Evolutionary conservation across 64 coral and sea anemone genomes (phyloP).

Genomic region (Orbicella faveolata): DNA sequence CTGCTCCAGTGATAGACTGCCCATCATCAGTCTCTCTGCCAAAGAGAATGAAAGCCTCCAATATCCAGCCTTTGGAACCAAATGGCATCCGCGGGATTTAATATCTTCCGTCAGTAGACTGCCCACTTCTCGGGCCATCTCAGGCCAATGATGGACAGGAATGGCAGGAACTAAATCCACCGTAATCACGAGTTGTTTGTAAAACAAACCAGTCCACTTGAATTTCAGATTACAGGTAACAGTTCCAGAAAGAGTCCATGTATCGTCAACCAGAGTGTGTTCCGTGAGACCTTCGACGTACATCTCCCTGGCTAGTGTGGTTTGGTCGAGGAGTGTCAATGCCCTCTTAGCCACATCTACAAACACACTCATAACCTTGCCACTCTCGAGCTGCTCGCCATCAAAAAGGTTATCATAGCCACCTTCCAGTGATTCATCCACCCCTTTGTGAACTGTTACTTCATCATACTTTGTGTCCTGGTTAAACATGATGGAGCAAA

Average conservation of each 20-base stretch:
- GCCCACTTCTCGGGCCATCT: neutral
- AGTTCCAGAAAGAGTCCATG: slow-evolving; percentile 37
- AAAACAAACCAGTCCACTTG: slow-evolving; percentile 37
- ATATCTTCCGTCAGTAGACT: slow-evolving; percentile 27
- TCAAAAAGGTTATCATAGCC: slow-evolving; percentile 16
- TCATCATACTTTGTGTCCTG: slow-evolving; percentile 13
- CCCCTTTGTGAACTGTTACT: neutral
- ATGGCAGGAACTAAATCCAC: slow-evolving; percentile 50
- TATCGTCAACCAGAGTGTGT: slow-evolving; percentile 33
- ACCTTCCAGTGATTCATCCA: neutral
- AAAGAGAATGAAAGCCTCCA: slow-evolving; percentile 55
- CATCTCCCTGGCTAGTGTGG: neutral
- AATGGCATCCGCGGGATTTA: slow-evolving; percentile 25
- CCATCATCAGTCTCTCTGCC: slow-evolving; percentile 38
- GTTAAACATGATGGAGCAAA: slow-evolving; percentile 19
- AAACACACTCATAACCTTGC: slow-evolving; percentile 21
- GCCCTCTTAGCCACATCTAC: slow-evolving; percentile 35
- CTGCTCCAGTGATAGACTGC: neutral
- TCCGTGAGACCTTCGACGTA: slow-evolving; percentile 41
- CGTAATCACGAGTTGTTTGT: slow-evolving; percentile 49
- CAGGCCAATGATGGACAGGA: slow-evolving; percentile 3
- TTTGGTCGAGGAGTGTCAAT: neutral
- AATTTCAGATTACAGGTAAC: slow-evolving; percentile 53
- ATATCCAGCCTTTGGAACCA: slow-evolving; percentile 41
- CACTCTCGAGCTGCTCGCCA: slow-evolving; percentile 14